Evolutionary conservation across 2,888 invertebrate species (phyloP).

Genomic region (Clanis bilineata): DNA sequence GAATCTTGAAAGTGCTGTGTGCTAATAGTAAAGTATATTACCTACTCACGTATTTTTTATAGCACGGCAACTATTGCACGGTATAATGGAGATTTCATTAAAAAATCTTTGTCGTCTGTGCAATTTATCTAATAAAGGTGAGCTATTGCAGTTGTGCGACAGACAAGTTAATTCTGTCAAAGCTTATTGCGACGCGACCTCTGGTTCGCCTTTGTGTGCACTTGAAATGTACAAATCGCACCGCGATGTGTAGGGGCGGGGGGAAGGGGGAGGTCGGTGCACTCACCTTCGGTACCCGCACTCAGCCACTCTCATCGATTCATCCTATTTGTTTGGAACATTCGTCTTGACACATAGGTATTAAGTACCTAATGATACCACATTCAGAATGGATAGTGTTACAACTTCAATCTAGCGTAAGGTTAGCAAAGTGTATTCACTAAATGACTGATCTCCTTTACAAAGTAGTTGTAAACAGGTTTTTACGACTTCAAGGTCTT

Average conservation of each 20-base stretch:
- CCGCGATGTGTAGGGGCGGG: constrained; percentile 67
- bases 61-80: too few relatives aligned
- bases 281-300: constrained; percentile 64
- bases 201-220: constrained; percentile 79
- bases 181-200: constrained; percentile 77
- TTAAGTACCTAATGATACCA: constrained; percentile 69
- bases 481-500: constrained; percentile 43
- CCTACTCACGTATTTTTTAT: too few relatives aligned
- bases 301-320: constrained; percentile 73
- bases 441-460: constrained; percentile 30
- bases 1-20: too few relatives aligned
- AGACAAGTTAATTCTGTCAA: constrained; percentile 82
- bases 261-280: constrained; percentile 68
- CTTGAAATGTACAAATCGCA: constrained; percentile 83
- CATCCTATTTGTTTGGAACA: constrained; percentile 77
- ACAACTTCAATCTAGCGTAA: constrained; percentile 8
- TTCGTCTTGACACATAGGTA: constrained; percentile 80
- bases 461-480: constrained; percentile 43
- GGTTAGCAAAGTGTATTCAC: constrained; percentile 7
- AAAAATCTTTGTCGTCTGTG: background rate
- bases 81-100: background rate
- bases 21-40: too few relatives aligned
- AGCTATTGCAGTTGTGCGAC: constrained; percentile 63
- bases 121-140: constrained; percentile 69
- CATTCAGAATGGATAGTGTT: constrained; percentile 46